Conservation (phyloP, 1,140 invertebrate genomes). For the Papilio polyxenes region DNA sequence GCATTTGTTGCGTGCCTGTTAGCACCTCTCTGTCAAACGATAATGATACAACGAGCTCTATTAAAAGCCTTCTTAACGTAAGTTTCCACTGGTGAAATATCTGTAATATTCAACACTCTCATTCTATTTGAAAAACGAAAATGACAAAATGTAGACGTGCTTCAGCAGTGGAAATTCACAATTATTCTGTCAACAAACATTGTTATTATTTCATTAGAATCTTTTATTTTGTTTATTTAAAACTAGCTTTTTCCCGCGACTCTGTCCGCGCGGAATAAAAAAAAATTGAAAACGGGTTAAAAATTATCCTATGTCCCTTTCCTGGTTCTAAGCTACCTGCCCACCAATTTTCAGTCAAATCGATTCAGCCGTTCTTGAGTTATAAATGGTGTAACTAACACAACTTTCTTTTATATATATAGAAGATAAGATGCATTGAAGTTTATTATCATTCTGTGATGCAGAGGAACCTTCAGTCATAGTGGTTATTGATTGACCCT, state of each 20-base stretch:
- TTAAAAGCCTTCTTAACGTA: not conserved
- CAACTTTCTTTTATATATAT: no score
- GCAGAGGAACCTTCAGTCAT: no score
- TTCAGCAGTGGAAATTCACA: not conserved
- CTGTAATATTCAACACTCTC: not conserved
- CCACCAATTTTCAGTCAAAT: no score
- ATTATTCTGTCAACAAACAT: conserved; percentile 1
- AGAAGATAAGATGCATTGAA: not conserved
- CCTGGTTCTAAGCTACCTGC: no score
- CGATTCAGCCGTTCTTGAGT: no score
- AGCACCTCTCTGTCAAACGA: not conserved
- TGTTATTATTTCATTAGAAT: not conserved
- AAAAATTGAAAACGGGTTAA: no score
- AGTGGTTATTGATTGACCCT: no score
- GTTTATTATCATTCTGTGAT: not conserved
- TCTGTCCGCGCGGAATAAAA: no score
- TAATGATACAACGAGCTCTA: not conserved
- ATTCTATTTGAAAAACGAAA: not conserved
- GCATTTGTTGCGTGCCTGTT: not conserved
- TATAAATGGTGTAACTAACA: no score
- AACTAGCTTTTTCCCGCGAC: no score
- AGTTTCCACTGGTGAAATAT: not conserved
- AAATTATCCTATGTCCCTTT: no score
- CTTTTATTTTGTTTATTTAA: not conserved
- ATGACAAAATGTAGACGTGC: not conserved